Evolutionary conservation across 30 jellyfish, hydroid and myxozoan species (phyloP).

Genomic region (Turritopsis rubra): DNA sequence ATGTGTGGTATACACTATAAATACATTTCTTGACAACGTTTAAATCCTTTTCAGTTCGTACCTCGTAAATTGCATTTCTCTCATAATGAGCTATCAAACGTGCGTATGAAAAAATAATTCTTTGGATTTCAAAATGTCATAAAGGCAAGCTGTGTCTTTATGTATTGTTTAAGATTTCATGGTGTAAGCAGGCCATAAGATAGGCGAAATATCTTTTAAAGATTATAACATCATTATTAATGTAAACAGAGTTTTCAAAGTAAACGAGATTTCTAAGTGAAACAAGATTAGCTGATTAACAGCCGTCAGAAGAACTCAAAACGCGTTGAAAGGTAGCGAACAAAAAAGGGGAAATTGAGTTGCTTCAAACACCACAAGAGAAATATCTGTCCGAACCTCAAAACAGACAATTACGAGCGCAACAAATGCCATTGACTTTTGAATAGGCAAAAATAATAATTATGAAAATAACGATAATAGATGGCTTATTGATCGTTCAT

Average conservation of each 20-base stretch:
- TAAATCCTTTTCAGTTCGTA: not conserved
- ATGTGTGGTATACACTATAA: not conserved
- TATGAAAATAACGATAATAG: no score
- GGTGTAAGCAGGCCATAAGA: not conserved
- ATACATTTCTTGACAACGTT: not conserved
- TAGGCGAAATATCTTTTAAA: not conserved
- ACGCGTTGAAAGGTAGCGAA: not conserved
- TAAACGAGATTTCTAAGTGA: not conserved
- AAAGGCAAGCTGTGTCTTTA: not conserved
- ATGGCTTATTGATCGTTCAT: no score
- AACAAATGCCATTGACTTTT: no score
- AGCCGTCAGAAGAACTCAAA: not conserved
- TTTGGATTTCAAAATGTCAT: not conserved
- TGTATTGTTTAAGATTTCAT: no score
- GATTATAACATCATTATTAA: not conserved
- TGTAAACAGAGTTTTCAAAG: not conserved
- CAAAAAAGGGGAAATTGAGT: not conserved
- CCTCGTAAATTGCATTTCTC: not conserved
- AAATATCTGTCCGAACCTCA: no score
- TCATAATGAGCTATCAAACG: not conserved
- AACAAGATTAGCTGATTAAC: not conserved
- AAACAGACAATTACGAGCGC: no score
- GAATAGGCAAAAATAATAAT: no score
- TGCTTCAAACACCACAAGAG: not conserved
- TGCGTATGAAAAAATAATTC: not conserved